Percentiles rank a stretch among this genome's conserved stretches.
phyloP scores from a whole-genome alignment of 2,797 vertebrate species.

The Diceros bicornis region DNA sequence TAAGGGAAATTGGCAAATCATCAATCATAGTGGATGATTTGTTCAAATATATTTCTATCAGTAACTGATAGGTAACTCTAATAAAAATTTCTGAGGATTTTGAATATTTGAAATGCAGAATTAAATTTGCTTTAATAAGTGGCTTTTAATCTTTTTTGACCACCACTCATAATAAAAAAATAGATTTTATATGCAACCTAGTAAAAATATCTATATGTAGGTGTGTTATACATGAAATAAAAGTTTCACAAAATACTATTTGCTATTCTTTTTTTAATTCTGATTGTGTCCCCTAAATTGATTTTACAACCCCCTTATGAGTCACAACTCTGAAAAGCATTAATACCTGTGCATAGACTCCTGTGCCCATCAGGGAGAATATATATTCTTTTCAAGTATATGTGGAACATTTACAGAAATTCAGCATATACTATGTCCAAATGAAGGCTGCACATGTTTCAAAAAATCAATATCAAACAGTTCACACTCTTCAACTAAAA shows the following conservation, averaged over 20 bases:
- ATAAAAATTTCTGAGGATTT: constrained; percentile 22
- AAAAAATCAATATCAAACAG: neutral
- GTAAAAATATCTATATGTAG: neutral
- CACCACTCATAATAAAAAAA: constrained; percentile 31
- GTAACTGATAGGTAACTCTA: neutral
- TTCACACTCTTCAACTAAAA: constrained; percentile 8
- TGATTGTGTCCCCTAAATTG: neutral
- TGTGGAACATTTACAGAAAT: neutral
- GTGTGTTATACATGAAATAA: constrained; percentile 21
- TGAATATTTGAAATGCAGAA: constrained; percentile 15
- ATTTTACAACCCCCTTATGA: constrained; percentile 35
- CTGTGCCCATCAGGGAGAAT: neutral
- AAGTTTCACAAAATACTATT: constrained; percentile 17
- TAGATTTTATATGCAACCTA: neutral
- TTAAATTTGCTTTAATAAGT: neutral
- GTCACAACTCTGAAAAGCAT: neutral
- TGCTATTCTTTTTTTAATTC: neutral
- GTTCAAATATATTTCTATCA: constrained; percentile 38
- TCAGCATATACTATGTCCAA: neutral
- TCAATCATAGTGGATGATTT: neutral
- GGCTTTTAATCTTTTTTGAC: constrained; percentile 33
- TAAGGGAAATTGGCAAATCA: neutral
- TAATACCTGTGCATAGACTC: neutral
- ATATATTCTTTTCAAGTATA: neutral
- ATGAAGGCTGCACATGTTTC: neutral